Evolutionary conservation across 2,113 vertebrate species (phyloP), one percentile per base, ranked within the genome.

Genomic region (Alces alces): DNA sequence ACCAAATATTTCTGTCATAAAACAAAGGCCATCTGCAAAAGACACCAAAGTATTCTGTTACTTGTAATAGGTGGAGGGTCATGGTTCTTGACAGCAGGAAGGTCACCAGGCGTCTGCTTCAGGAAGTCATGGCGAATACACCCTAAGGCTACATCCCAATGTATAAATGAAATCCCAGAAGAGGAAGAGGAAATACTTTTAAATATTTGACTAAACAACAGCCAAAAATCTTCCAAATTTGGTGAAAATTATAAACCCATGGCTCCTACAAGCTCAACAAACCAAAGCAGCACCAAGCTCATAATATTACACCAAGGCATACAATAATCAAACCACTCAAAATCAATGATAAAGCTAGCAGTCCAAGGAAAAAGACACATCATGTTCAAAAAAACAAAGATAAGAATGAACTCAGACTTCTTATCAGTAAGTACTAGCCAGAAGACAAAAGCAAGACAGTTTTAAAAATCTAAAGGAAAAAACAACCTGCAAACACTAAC

Each of bases 1-100:
- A 43, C 21, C 39, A 76, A 70, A 70, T 70, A 70, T 23, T 76
- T 94, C 88, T 95, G 8, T 66, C 79, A 87, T 82, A 60, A 90
- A 93, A 93, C 23, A 96, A 80, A 94, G 25, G 43, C 73, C 52
- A 97, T 50, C n/a, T 94, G 39, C 90, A 73, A 93, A 70, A 96
- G 28, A 76, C 58, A 92, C 16, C 47, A 36, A 87, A 23, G n/a
- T 43, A 76, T 27, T 21, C 88, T 89, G 36, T 28, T 86, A 61
- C 16, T 10, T 96, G 10, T 70, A 80, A 27, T 25, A 60, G 64
- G 16, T 70, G 21, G 58, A 86, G 3, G 50, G 45, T 54, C 47
- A 79, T 13, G 12, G 79, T 36, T 86, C 64, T 0, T 54, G 39
- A 90, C 39, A 80, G 23, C 11, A 54, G 45, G 78, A 86, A 60